Conservation (phyloP, 2,797 vertebrate genomes). For the Lepus oiostolus region DNA sequence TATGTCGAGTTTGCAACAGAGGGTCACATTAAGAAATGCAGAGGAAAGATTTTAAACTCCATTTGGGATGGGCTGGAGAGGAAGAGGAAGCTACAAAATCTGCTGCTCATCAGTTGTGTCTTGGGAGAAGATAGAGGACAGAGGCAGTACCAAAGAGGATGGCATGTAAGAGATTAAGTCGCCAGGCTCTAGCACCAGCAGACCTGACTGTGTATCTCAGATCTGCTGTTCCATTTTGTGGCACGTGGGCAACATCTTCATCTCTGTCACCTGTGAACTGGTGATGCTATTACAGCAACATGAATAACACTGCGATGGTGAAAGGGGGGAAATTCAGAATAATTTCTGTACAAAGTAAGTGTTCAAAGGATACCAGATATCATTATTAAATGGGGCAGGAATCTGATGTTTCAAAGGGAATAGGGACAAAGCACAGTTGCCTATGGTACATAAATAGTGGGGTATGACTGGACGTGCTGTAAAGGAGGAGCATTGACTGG, state of each 20-base stretch:
- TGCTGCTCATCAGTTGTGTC: background rate
- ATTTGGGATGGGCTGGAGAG: background rate
- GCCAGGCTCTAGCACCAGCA: background rate
- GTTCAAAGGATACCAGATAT: background rate
- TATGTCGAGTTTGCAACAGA: background rate
- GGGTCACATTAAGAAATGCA: background rate
- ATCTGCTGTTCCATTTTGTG: background rate
- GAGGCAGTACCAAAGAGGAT: background rate
- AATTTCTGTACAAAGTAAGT: background rate
- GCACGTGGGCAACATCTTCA: background rate
- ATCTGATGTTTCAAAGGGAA: background rate
- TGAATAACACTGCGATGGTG: background rate
- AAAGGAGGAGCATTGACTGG: background rate
- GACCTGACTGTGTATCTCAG: background rate
- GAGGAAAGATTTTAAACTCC: background rate
- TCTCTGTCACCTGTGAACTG: background rate
- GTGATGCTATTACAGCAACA: background rate
- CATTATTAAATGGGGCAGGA: background rate
- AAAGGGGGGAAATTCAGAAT: background rate
- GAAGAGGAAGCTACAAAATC: background rate
- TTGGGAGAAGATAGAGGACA: background rate
- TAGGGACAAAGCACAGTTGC: background rate
- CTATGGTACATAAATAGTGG: background rate
- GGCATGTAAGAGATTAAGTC: background rate
- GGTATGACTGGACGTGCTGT: background rate